Conservation (phyloP, 2,797 vertebrate species). For the Sebastes variabilis region DNA sequence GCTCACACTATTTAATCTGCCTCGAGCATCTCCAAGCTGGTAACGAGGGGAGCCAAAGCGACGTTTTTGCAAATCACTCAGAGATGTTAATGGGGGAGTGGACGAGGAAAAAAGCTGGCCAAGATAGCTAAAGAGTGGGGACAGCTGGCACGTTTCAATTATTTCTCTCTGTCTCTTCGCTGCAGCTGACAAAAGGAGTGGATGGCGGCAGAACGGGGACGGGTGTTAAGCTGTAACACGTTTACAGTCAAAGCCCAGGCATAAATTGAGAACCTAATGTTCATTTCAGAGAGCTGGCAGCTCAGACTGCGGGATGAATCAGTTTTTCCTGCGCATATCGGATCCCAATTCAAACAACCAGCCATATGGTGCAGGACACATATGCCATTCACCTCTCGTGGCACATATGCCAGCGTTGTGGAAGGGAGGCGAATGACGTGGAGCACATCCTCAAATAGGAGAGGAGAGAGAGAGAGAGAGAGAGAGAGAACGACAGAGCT, state of each 20-base stretch:
- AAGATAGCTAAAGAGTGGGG: constrained; percentile 76
- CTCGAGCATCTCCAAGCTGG: constrained; percentile 74
- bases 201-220: constrained; percentile 71
- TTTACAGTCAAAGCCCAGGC: constrained; percentile 77
- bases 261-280: constrained; percentile 81
- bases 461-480: not conserved
- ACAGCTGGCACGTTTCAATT: constrained; percentile 83
- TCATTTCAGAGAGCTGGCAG: constrained; percentile 81
- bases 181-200: constrained; percentile 76
- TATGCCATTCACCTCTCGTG: constrained; percentile 69
- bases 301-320: constrained; percentile 68
- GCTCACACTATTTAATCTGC: constrained; percentile 71
- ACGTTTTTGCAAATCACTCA: constrained; percentile 73
- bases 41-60: constrained; percentile 70
- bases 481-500: not conserved
- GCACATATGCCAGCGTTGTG: constrained; percentile 60
- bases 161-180: constrained; percentile 71
- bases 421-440: constrained; percentile 15
- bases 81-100: constrained; percentile 73
- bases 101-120: constrained; percentile 64
- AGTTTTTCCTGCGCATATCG: constrained; percentile 63
- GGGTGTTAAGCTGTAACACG: constrained; percentile 80
- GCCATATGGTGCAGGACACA: constrained; percentile 80
- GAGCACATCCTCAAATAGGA: constrained; percentile 31
- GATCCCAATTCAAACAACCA: constrained; percentile 68